Conservation (phyloP, 2,797 vertebrate genomes). For the Notolepis coatsorum region DNA sequence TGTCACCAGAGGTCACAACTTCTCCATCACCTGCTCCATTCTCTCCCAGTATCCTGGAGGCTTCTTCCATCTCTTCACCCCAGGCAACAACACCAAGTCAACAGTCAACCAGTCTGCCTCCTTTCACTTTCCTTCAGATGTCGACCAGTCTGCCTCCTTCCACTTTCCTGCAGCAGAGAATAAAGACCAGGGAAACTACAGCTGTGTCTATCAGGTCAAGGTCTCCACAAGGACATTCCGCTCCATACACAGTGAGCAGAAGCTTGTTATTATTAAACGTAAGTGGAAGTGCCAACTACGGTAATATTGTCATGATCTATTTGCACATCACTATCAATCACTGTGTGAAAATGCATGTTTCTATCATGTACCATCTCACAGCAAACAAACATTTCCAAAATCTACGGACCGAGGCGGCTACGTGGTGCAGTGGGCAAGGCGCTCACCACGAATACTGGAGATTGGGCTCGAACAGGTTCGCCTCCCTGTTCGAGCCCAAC, state of each 20-base stretch:
- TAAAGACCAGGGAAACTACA: constrained; percentile 62
- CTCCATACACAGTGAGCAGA: constrained; percentile 5
- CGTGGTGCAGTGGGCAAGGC: too few relatives aligned
- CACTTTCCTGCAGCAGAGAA: constrained; percentile 43
- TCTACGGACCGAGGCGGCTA: too few relatives aligned
- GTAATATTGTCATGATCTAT: too few relatives aligned
- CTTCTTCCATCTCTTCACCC: constrained; percentile 37
- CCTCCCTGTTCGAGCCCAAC: too few relatives aligned
- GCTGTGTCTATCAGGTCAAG: constrained; percentile 48
- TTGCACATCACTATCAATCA: too few relatives aligned
- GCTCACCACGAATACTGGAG: too few relatives aligned
- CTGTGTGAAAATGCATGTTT: too few relatives aligned
- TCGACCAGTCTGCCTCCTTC: constrained; percentile 41
- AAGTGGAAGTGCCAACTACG: too few relatives aligned
- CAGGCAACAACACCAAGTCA: constrained; percentile 15
- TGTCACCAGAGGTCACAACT: constrained; percentile 46
- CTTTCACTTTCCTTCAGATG: constrained; percentile 48
- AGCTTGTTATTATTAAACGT: constrained; percentile 34
- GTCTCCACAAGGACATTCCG: constrained; percentile 21
- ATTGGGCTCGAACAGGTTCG: too few relatives aligned
- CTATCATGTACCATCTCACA: too few relatives aligned
- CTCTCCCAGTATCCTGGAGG: constrained; percentile 21
- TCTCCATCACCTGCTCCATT: constrained; percentile 56
- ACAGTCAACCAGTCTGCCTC: constrained; percentile 32
- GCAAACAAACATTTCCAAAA: too few relatives aligned